Conservation (phyloP, 1,140 invertebrate genomes). For the Leptopilina clavipes region DNA sequence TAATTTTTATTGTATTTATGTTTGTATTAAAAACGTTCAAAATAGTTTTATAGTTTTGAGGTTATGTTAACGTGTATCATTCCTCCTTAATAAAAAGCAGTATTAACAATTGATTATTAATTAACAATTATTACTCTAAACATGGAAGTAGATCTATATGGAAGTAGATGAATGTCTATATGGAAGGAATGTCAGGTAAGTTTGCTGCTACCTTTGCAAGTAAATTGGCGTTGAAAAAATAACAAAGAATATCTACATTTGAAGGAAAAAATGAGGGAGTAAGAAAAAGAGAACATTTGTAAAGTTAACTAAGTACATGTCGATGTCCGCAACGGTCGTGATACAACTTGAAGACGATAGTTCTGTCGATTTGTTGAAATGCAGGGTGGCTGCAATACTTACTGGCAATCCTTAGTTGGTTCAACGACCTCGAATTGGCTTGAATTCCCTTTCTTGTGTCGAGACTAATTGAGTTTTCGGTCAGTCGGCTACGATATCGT, state of each 20-base stretch:
- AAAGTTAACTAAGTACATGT: background rate
- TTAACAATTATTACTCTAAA: too few species aligned
- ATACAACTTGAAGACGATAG: conserved; percentile 23
- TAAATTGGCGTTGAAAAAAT: background rate
- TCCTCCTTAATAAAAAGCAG: too few species aligned
- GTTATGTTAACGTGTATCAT: too few species aligned
- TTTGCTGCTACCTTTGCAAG: too few species aligned
- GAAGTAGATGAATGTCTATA: too few species aligned
- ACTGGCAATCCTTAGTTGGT: conserved; percentile 37
- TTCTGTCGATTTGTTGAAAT: conserved; percentile 25
- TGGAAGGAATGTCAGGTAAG: too few species aligned
- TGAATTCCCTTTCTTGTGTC: conserved; percentile 56
- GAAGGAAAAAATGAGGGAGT: background rate
- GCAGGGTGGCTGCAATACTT: conserved; percentile 33
- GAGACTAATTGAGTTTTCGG: conserved; percentile 64
- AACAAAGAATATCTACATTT: background rate
- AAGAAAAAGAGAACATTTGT: conserved; percentile 16
- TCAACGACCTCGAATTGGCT: conserved; percentile 49
- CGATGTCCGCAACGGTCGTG: conserved; percentile 25
- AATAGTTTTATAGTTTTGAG: too few species aligned
- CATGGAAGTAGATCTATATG: too few species aligned
- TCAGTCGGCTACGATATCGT: conserved; percentile 62
- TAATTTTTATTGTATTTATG: too few species aligned
- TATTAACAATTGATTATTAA: too few species aligned
- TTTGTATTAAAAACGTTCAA: too few species aligned